Base-by-base conservation (phyloP, 2,797 vertebrate genomes). In the Mustela erminea region DNA sequence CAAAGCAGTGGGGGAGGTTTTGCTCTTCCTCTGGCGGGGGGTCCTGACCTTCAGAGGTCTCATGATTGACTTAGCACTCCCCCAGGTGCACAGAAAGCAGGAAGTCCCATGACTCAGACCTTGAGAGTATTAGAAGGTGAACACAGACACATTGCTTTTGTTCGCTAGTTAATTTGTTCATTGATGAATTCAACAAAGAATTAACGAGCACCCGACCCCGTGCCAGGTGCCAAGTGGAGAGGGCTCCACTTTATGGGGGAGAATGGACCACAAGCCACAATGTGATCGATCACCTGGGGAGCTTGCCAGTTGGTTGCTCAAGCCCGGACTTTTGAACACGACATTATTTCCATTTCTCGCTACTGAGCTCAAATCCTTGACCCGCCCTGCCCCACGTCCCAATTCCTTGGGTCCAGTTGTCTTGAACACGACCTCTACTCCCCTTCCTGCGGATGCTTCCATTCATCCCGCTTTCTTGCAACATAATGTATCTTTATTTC, bases 81-180 rank as follows among this genome's bases (percentile, higher is more conserved):
- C 15, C 20, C 7, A 2, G n/a, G 8, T 46, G 25, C 25, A 82
- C 38, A 49, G 27, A 80, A 92, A 87, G 54, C 43, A 58, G 7
- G 23, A 11, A 60, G 0, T 64, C 23, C 54, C n/a, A 38, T n/a
- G 56, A 80, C 86, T 92, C 87, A 90, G 70, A 68, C 35, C 41
- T 70, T 97, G 18, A 7, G 60, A 46, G 87, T 43, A 58, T 80
- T 49, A 84, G 29, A 95, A 82, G 4, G 27, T 66, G 62, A 77
- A 87, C 62, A 49, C 17, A 68, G 56, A 60, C 52, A 54, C 49
- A 52, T 1, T 0, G 1, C n/a, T 35, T 35, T 68, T 68, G n/a
- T 35, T 68, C 0, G 4, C 66, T 68, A 21, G 35, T 68, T 35
- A 35, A 1, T 82, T 74, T 78, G 41, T 78, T 85, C 60, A 90